Base-by-base conservation (phyloP, 2,113 vertebrate genomes). In the Hystrix cristata region DNA sequence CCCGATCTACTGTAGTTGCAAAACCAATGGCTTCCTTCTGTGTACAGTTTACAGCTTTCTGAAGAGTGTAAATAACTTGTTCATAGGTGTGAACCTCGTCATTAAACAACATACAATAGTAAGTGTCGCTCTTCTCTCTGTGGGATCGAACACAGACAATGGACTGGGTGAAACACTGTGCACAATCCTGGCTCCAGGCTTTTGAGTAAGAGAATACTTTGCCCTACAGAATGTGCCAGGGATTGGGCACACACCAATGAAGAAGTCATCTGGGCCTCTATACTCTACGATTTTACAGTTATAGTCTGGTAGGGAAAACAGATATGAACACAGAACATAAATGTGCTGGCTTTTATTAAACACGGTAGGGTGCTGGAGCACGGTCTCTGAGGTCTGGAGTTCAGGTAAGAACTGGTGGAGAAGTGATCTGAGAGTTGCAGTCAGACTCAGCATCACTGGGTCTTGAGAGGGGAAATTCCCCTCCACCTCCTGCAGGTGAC, bases 11-110 rank as follows among this genome's bases (percentile, higher is more conserved):
- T 18, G 99, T 99, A 82, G 99, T 99, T 96, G 99, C 99, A 95
- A 99, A 99, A 97, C 99, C 99, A 97, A 99, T 99, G 0, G 99
- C 99, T 97, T 99, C 99, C 80, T 99, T 99, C 97, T 99, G 99
- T 3, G 99, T 99, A 98, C 99, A 99, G 98, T 98, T 99, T 65
- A 99, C 99, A 23, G 99, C 99, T 98, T 99, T 99, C 98, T 99
- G 99, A 96, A 99, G 99, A 2, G 99, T 99, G 98, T 99, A 99
- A 98, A 99, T 99, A 87, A 99, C 99, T 98, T 99, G 99, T 43
- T 99, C 99, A 46, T 99, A 99, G 1, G 99, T 99, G 97, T 99
- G 99, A 81, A 99, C 99, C 97, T 99, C 99, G 97, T 99, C 99
- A 95, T 99, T 99, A 95, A 99, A 99, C 97, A 99, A 98, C 99